These are phyloP conservation scores for Callionymus lyra DNA, from an alignment of 2,113 vertebrate genomes.

Conservation along the genomic window DNA sequence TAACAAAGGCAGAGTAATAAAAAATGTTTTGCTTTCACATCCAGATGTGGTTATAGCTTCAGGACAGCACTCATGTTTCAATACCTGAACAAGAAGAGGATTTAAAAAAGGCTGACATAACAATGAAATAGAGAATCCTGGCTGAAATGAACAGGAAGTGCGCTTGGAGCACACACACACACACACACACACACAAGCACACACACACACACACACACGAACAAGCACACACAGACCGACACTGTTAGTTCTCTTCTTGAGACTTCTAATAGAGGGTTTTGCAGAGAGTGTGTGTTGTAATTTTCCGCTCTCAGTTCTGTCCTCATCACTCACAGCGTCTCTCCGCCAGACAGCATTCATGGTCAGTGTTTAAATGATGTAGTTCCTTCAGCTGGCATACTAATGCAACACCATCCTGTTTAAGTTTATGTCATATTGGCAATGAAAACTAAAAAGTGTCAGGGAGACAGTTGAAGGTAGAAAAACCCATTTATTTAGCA, in stretches of 20 bases:
- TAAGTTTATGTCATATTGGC: neutral
- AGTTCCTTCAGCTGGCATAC: conserved; percentile 11
- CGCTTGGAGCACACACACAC: neutral
- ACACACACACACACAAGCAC: too few species aligned
- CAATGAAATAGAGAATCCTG: neutral
- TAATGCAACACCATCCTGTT: conserved; percentile 9
- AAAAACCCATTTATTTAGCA: neutral
- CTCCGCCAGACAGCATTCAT: conserved; percentile 28
- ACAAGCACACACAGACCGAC: neutral
- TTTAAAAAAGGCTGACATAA: conserved; percentile 7
- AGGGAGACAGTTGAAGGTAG: neutral
- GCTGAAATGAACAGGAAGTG: neutral
- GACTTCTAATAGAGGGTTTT: conserved; percentile 32
- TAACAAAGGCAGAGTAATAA: too few species aligned
- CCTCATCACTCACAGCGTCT: conserved; percentile 27
- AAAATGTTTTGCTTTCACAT: too few species aligned
- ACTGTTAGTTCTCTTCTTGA: conserved; percentile 19
- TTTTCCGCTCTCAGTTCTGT: conserved; percentile 27
- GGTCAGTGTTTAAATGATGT: conserved; percentile 37
- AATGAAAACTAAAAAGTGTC: neutral
- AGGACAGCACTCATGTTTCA: neutral
- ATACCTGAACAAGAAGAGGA: conserved; percentile 2
- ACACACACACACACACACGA: too few species aligned
- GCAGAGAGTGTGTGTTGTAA: conserved; percentile 21
- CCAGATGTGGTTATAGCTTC: neutral